Evolutionary conservation across 2,113 vertebrate genomes (phyloP), one percentile per base, ranked within the genome.

Genomic region (Cheilinus undulatus): DNA sequence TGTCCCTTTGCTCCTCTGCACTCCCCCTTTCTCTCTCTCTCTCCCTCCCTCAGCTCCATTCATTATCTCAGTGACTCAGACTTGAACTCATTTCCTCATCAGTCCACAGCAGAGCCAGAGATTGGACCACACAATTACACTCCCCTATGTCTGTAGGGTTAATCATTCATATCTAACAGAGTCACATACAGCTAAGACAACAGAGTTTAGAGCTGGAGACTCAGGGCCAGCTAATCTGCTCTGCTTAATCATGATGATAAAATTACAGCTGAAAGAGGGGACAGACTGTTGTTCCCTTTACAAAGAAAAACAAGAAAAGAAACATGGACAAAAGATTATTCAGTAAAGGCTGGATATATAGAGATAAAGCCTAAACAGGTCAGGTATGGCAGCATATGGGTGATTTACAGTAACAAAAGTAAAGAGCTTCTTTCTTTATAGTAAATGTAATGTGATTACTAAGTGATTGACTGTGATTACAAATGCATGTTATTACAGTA

Each of bases 161-260:
- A 88, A 88, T 88, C 87, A 83, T 86, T 87, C 73, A 88, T 80
- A 74, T 83, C 76, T 83, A 86, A 87, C 80, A 76, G 66, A 85
- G 76, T 80, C 50, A 62, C 76, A 74, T 54, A 76, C 72, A 75
- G 83, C 70, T 50, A 80, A 84, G 60, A 53, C 50, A 56, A 86
- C 67, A 65, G 57, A 68, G 46, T 60, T 48, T 60, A 40, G 73
- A n/a, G 51, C 58, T 51, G 45, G 76, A 78, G 78, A 86, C 86
- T 80, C 67, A 73, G 83, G 34, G 28, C 57, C 52, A 76, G 28
- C 40, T 76, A 85, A 85, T 87, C 73, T 78, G 64, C 22, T 76
- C 64, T 76, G 61, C 85, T 84, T 85, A 82, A 82, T 78, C 80
- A 61, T n/a, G 64, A 27, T 40, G 63, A 38, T 69, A 62, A 9